These are phyloP conservation scores for Pheosia gnoma DNA, from an alignment of 2,888 invertebrate species.

Conservation along the genomic window DNA sequence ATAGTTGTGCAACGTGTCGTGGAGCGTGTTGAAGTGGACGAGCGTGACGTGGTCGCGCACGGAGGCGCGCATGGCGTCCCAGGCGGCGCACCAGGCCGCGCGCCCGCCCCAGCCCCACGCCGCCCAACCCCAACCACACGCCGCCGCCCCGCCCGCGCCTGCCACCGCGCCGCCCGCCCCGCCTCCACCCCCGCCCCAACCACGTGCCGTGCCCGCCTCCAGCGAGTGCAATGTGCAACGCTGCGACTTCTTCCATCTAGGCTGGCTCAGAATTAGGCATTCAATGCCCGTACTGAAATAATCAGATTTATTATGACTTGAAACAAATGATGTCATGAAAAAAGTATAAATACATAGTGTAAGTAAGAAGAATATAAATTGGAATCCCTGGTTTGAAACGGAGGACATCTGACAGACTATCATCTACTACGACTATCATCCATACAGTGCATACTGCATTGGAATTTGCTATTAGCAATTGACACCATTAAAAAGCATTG, in stretches of 20 bases:
- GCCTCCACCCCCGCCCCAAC: constrained; percentile 87
- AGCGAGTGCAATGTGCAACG: constrained; percentile 95
- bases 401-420: no score
- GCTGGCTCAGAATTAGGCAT: constrained; percentile 90
- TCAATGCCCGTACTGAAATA: constrained; percentile 87
- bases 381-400: no score
- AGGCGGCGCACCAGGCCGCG: constrained; percentile 91
- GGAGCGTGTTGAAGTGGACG: constrained; percentile 92
- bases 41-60: constrained; percentile 94
- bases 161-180: constrained; percentile 79
- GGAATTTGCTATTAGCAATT: no score
- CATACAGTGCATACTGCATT: no score
- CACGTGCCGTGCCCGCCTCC: constrained; percentile 92
- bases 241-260: constrained; percentile 94
- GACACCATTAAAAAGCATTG: no score
- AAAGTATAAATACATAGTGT: no score
- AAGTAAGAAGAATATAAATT: no score
- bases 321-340: no score
- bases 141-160: constrained; percentile 86
- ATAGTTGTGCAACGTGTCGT: constrained; percentile 94
- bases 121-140: constrained; percentile 90
- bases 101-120: constrained; percentile 86
- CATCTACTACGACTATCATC: no score
- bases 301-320: not conserved
- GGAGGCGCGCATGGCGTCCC: constrained; percentile 92